phyloP scores from a whole-genome alignment of 2,888 invertebrate genomes.

The Orthosia gracilis region DNA sequence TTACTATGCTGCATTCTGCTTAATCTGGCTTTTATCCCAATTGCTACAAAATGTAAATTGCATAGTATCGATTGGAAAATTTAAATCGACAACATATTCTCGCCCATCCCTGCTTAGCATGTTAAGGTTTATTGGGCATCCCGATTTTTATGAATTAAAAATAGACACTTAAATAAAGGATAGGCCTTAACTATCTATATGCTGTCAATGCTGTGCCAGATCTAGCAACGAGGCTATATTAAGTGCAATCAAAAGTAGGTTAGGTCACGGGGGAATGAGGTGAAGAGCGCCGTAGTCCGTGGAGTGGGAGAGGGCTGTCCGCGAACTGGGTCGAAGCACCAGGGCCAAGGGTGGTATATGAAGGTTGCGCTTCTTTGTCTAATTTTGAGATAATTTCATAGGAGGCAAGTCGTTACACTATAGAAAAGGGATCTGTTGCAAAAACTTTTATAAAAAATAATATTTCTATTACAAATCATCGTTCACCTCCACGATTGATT shows the following conservation, averaged over 20 bases:
- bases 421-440: not conserved
- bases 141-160: not conserved
- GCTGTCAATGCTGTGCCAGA: constrained; percentile 63
- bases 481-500: not conserved
- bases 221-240: constrained; percentile 76
- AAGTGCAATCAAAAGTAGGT: constrained; percentile 88
- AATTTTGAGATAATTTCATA: constrained; percentile 64
- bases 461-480: no score
- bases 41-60: constrained; percentile 1
- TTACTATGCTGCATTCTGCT: constrained; percentile 68
- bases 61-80: constrained; percentile 8
- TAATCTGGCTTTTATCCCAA: constrained; percentile 11
- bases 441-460: no score
- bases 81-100: not conserved
- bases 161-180: constrained; percentile 3
- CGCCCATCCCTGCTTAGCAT: not conserved
- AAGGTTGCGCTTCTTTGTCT: constrained; percentile 87
- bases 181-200: constrained; percentile 46
- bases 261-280: constrained; percentile 80
- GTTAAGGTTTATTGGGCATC: not conserved
- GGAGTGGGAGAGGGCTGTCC: constrained; percentile 66
- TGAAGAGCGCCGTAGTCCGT: constrained; percentile 57
- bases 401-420: constrained; percentile 13
- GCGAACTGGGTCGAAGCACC: constrained; percentile 87
- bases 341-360: constrained; percentile 89